A percentile compares a stretch with the other conserved stretches of the same genome.
Evolutionary conservation across 2,888 invertebrate genomes (phyloP).

Genomic region (Pterobdella sp.): DNA sequence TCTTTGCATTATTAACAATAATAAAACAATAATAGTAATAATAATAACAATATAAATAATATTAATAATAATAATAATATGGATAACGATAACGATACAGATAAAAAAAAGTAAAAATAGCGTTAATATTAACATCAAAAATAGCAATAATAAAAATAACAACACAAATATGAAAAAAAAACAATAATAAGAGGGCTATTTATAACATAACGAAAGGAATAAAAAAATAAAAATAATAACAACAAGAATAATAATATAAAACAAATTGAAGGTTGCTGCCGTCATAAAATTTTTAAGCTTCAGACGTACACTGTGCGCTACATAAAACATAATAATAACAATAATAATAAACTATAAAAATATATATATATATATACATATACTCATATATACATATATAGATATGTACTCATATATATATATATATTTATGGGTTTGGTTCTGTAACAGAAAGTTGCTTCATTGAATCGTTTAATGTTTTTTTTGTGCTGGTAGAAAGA

Average conservation of each 20-base stretch:
- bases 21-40: neutral
- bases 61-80: conserved; percentile 20
- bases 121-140: conserved; percentile 6
- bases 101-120: too few species aligned
- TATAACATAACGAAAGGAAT: neutral
- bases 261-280: neutral
- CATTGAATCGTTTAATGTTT: too few species aligned
- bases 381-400: too few species aligned
- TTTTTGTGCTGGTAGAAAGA: too few species aligned
- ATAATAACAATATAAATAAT: conserved; percentile 15
- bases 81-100: too few species aligned
- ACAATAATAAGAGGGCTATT: neutral
- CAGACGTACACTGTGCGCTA: neutral
- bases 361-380: too few species aligned
- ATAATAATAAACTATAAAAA: too few species aligned
- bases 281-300: neutral
- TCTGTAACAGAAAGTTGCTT: too few species aligned
- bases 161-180: neutral
- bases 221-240: neutral
- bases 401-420: too few species aligned
- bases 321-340: neutral
- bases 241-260: conserved; percentile 6
- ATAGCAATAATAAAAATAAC: conserved; percentile 12
- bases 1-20: too few species aligned
- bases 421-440: too few species aligned